phyloP scores from a whole-genome alignment of 2,797 vertebrate genomes.

The Brachyalestes nurse region DNA sequence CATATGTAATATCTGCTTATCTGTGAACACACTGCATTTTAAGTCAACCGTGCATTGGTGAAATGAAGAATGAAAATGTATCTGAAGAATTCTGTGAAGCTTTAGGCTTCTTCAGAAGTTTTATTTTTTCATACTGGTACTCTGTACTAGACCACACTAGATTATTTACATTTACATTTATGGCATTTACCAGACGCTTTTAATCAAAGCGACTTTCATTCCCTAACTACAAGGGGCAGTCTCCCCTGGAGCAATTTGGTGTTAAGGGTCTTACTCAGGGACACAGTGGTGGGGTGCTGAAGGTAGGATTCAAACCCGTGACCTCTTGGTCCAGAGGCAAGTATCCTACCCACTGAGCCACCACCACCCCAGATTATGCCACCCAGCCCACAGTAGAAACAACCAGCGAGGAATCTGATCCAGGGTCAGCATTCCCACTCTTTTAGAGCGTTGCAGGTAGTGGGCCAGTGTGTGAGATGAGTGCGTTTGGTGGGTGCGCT shows the following conservation, averaged over 20 bases:
- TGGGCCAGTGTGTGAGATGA: not conserved
- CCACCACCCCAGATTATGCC: not conserved
- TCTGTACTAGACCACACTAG: not conserved
- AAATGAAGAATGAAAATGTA: not conserved
- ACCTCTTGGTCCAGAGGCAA: no score
- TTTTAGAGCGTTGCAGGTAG: no score
- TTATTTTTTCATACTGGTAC: not conserved
- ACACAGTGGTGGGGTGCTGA: no score
- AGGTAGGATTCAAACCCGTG: no score
- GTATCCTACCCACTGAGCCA: no score
- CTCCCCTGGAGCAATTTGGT: no score
- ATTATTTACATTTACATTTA: no score
- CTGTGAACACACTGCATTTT: not conserved
- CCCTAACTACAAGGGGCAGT: no score
- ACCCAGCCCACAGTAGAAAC: not conserved
- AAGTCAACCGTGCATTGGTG: not conserved
- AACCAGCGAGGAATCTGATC: not conserved
- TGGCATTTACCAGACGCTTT: no score
- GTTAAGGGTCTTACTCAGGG: no score
- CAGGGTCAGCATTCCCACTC: no score
- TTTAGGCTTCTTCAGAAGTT: not conserved
- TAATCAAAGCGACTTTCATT: no score
- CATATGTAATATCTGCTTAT: not conserved
- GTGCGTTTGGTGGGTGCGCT: not conserved
- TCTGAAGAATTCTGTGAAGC: not conserved